Base-by-base conservation (phyloP, 2,113 vertebrate species). In the Lagopus muta region DNA sequence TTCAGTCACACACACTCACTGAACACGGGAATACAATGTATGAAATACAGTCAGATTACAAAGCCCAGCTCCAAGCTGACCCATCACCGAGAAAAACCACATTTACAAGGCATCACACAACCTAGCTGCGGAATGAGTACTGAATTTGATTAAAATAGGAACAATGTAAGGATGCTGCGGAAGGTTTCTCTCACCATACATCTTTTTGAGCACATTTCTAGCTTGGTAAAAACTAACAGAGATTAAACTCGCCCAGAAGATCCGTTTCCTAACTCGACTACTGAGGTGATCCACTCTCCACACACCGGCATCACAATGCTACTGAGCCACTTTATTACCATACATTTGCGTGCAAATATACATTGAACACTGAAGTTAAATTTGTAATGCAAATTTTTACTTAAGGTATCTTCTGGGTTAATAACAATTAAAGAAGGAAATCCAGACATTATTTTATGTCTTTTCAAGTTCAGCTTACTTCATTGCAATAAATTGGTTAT, bases 331-430 rank as follows among this genome's bases (percentile, higher is more conserved):
- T 65, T 32, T 65, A 91, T 74, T 83, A 94, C 66, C 82, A 69
- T 21, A 74, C 47, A 67, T 73, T 88, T 77, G 54, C 12, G 66
- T 94, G 62, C 86, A 92, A 92, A 73, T 89, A 93, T 27, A 86
- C 54, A 76, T 43, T 11, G 4, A 88, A 94, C 84, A 95, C 76
- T 86, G 27, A 94, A 96, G 74, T 95, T 96, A 82, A 12, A 94
- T 92, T 91, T 92, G 67, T 92, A 93, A 94, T 88, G 82, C 66
- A 95, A 89, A 97, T 97, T 95, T 97, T 25, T 8, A 90, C 94
- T 95, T 81, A 38, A 76, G 88, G 86, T 97, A 93, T 96, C 88
- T 92, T 79, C 72, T 61, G 94, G 84, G 73, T 96, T 96, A 95
- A 83, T 14, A 82, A 80, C 85, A 88, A 88, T 72, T 8, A 2